Base-by-base conservation (phyloP, 2,113 vertebrate species). In the Cynocephalus volans region DNA sequence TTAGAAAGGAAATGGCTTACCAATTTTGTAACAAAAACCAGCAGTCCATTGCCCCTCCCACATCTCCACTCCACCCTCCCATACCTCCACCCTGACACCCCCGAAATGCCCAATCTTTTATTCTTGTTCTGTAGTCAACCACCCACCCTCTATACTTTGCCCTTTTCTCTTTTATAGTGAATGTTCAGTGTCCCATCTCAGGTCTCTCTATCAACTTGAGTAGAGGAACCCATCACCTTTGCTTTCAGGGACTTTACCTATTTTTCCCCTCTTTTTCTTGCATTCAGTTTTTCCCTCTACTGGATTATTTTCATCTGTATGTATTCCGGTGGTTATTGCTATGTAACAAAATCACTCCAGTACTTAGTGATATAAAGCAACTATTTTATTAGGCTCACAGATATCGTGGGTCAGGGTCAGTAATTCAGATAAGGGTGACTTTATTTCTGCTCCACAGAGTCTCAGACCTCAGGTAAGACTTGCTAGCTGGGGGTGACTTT, bases 341-440 rank as follows among this genome's bases (percentile, higher is more conserved):
- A 2, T 52, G 5, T 91, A 70, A 41, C 15, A 45, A 52, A 81
- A 69, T 52, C 62, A 76, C 26, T 24, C 5, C 23, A 80, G 79
- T 80, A 85, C 36, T 72, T 85, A 50, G 23, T 73, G 36, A 73
- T 67, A 23, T 86, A 52, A 87, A 94, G 87, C 9, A 86, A 21
- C 3, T 86, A 8, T 24, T 80, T 90, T 86, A 67, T 81, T 85
- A 80, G 56, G 45, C 58, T 94, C 80, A 77, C 33, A 81, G 80
- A 28, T 90, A 72, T 48, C 54, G 54, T 5, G 18, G 50, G 56
- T 65, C 80, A 90, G 18, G 50, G 56, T 65, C 80, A 90, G 0
- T 90, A 81, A 58, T 86, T 96, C 45, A 91, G 69, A 58, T 64
- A 17, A 23, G 62, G 41, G 80, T 92, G 96, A 33, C 10, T 88